phyloP scores from a whole-genome alignment of 2,888 invertebrate genomes.

The Hemaris fuciformis region DNA sequence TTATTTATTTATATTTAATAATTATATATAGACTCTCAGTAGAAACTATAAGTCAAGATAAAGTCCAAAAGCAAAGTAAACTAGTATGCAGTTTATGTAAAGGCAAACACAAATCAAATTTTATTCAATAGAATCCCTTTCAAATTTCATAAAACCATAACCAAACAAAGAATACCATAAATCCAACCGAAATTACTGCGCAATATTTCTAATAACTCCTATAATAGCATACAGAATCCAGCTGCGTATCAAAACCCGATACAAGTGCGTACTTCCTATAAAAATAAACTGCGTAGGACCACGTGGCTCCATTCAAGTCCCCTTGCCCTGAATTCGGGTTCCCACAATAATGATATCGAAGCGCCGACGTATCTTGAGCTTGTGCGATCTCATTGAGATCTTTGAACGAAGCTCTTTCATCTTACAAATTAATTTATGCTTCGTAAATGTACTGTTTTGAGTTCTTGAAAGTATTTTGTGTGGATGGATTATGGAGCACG shows the following conservation, averaged over 20 bases:
- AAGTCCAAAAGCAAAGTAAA: too few relatives aligned
- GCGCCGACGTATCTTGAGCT: neutral
- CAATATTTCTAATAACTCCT: neutral
- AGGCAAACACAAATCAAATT: too few relatives aligned
- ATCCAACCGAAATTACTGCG: neutral
- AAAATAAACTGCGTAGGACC: conserved; percentile 22
- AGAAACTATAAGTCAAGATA: too few relatives aligned
- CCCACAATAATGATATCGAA: conserved; percentile 20
- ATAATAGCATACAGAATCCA: neutral
- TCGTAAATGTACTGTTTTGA: neutral
- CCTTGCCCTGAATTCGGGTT: conserved; percentile 24
- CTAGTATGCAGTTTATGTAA: too few relatives aligned
- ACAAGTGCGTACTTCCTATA: conserved; percentile 14
- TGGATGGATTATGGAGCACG: neutral
- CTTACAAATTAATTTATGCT: neutral
- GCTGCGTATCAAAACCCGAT: conserved; percentile 5
- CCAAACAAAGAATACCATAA: neutral
- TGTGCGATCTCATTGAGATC: neutral
- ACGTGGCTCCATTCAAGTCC: conserved; percentile 24
- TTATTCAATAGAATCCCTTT: too few relatives aligned
- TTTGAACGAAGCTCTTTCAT: neutral
- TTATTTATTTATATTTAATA: too few relatives aligned
- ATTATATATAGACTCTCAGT: too few relatives aligned
- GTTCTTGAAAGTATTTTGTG: neutral
- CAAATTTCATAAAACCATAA: neutral